Percentiles rank a stretch among this genome's conserved stretches.
phyloP scores from a whole-genome alignment of 2,888 invertebrate species.

The Dolichomitus sp. region DNA sequence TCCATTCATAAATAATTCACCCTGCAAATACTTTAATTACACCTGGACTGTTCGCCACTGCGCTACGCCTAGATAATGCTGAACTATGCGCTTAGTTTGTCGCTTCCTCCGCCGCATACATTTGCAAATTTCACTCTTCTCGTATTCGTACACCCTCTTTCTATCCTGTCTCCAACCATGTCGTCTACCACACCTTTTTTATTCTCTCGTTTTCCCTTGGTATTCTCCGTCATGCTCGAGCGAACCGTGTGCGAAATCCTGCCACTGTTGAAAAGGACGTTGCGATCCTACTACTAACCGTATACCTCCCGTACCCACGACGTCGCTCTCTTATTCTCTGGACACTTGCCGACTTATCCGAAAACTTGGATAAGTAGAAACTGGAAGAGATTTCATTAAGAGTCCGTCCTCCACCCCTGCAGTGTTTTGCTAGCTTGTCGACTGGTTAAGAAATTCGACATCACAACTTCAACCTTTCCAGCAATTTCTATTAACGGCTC shows the following conservation, averaged over 20 bases:
- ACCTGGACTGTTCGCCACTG: slow-evolving; percentile 48
- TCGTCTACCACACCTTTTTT: slow-evolving; percentile 32
- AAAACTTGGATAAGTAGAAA: slow-evolving; percentile 56
- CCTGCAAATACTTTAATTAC: slow-evolving; percentile 80
- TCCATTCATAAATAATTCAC: slow-evolving; percentile 79
- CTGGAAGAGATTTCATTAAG: slow-evolving; percentile 59
- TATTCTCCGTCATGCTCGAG: neutral
- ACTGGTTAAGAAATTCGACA: slow-evolving; percentile 56
- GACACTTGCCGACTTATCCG: slow-evolving; percentile 42
- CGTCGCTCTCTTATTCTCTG: slow-evolving; percentile 21
- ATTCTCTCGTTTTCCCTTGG: slow-evolving; percentile 8
- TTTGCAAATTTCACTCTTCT: slow-evolving; percentile 72
- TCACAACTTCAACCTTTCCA: slow-evolving; percentile 48
- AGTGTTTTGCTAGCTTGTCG: slow-evolving; percentile 38
- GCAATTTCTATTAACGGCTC: slow-evolving; percentile 62
- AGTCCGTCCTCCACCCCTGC: neutral
- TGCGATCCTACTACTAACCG: slow-evolving; percentile 10
- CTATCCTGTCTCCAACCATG: slow-evolving; percentile 39
- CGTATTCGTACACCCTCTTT: slow-evolving; percentile 43
- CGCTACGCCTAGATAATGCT: slow-evolving; percentile 68
- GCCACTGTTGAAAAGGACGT: slow-evolving; percentile 19
- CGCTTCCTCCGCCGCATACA: slow-evolving; percentile 67
- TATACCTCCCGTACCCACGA: slow-evolving; percentile 13
- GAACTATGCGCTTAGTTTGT: slow-evolving; percentile 72
- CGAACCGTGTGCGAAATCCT: slow-evolving; percentile 5